A percentile compares a stretch with the other conserved stretches of the same genome.
Evolutionary conservation across 2,888 invertebrate species (phyloP).

Genomic region (Chymomyza procnemis): DNA sequence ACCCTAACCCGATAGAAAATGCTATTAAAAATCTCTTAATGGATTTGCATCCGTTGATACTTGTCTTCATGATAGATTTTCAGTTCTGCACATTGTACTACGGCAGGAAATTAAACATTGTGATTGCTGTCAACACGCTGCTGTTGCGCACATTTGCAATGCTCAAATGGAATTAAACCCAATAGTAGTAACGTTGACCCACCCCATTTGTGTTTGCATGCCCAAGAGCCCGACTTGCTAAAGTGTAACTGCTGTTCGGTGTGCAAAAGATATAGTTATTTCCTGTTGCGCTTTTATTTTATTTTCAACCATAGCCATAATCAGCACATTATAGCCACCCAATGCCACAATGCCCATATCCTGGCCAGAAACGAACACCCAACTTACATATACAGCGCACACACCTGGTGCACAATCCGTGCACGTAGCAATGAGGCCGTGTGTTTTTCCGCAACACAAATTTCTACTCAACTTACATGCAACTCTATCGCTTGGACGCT

Average conservation of each 20-base stretch:
- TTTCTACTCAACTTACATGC: conserved; percentile 24
- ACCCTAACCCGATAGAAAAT: no score
- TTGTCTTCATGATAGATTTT: no score
- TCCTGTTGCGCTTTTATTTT: conserved; percentile 39
- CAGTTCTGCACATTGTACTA: no score
- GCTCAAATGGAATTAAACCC: no score
- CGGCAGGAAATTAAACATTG: no score
- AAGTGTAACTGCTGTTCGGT: background rate
- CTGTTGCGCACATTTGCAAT: no score
- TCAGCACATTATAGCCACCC: conserved; percentile 26
- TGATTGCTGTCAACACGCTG: no score
- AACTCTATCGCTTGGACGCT: background rate
- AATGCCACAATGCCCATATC: background rate
- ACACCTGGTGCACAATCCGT: conserved; percentile 3
- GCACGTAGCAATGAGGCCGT: conserved; percentile 7
- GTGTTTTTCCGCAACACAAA: conserved; percentile 32
- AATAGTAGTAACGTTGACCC: no score
- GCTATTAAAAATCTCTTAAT: no score
- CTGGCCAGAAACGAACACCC: background rate
- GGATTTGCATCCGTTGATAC: no score
- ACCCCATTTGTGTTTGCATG: no score
- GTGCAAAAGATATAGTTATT: background rate
- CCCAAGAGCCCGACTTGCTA: background rate
- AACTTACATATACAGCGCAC: background rate
- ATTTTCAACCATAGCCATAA: conserved; percentile 22